phyloP scores from a whole-genome alignment of 2,797 vertebrate genomes.

The Rhadinocentrus ornatus region DNA sequence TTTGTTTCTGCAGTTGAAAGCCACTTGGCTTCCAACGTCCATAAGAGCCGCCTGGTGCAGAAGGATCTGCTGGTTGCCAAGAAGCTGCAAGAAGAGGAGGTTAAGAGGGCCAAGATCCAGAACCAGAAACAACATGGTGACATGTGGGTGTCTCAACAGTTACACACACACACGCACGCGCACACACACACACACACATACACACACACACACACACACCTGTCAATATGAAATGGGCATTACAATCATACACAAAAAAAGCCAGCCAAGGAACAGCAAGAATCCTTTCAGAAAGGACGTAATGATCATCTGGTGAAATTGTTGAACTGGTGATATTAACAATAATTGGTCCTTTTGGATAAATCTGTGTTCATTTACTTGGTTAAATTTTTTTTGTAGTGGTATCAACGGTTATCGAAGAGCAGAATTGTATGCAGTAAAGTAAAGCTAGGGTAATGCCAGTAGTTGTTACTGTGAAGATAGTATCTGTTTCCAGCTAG shows the following conservation, averaged over 20 bases:
- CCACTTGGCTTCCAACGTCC: slow-evolving; percentile 95
- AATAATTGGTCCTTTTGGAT: background rate
- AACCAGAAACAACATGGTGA: slow-evolving; percentile 85
- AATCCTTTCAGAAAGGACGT: background rate
- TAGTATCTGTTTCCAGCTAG: slow-evolving; percentile 32
- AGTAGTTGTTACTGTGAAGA: slow-evolving; percentile 7
- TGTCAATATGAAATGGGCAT: background rate
- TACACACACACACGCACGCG: too few species aligned
- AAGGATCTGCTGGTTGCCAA: slow-evolving; percentile 95
- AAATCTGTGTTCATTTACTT: background rate
- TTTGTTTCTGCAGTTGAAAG: slow-evolving; percentile 89
- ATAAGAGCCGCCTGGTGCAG: slow-evolving; percentile 94
- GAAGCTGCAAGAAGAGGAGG: slow-evolving; percentile 94
- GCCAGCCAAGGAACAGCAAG: background rate
- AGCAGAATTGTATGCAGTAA: background rate
- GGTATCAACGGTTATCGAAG: fast-evolving
- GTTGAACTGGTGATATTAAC: background rate
- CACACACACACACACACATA: too few species aligned
- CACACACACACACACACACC: too few species aligned
- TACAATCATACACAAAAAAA: background rate
- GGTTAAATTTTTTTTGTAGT: background rate
- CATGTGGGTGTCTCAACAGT: slow-evolving; percentile 82
- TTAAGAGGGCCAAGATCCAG: slow-evolving; percentile 87
- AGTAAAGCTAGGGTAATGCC: background rate
- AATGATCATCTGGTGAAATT: background rate